Evolutionary conservation across 2,888 invertebrate genomes (phyloP).

Genomic region (Venusia cambrica): DNA sequence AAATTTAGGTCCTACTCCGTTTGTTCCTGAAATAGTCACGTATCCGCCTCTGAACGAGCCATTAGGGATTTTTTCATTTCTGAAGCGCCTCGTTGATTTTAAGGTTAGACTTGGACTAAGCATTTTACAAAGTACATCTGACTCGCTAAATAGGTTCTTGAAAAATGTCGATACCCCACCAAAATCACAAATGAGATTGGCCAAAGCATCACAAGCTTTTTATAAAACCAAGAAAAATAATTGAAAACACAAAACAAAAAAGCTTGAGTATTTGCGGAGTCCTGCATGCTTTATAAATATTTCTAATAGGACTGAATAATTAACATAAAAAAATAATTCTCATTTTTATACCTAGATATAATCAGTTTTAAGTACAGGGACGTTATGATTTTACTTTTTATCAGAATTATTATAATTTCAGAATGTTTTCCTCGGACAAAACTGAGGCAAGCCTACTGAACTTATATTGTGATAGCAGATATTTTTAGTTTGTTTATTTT

Average conservation of each 20-base stretch:
- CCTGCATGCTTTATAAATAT: no score
- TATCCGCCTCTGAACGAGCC: slow-evolving; percentile 63
- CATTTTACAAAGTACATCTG: slow-evolving; percentile 84
- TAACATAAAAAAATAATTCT: slow-evolving; percentile 7
- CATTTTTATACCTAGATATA: slow-evolving; percentile 9
- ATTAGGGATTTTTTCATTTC: slow-evolving; percentile 78
- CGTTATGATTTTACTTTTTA: slow-evolving; percentile 2
- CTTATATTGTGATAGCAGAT: slow-evolving; percentile 58
- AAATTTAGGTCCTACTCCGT: slow-evolving; percentile 41
- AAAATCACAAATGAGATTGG: slow-evolving; percentile 27
- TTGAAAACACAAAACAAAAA: slow-evolving; percentile 3
- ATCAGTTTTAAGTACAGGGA: slow-evolving; percentile 30
- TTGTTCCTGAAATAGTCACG: slow-evolving; percentile 59
- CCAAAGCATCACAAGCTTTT: slow-evolving; percentile 45
- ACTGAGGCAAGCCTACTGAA: slow-evolving; percentile 76
- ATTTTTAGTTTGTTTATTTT: not conserved
- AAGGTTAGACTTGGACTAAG: slow-evolving; percentile 85
- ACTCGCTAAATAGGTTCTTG: slow-evolving; percentile 84
- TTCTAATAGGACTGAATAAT: slow-evolving; percentile 17
- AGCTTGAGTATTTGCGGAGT: not conserved
- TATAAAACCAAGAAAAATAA: slow-evolving; percentile 10
- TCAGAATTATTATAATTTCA: slow-evolving; percentile 68
- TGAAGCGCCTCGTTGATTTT: slow-evolving; percentile 84
- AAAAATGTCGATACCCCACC: slow-evolving; percentile 73
- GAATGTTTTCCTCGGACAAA: slow-evolving; percentile 67